These are phyloP conservation scores for Holacanthus passer DNA, from an alignment of 2,113 vertebrate species.

Conservation along the genomic window DNA sequence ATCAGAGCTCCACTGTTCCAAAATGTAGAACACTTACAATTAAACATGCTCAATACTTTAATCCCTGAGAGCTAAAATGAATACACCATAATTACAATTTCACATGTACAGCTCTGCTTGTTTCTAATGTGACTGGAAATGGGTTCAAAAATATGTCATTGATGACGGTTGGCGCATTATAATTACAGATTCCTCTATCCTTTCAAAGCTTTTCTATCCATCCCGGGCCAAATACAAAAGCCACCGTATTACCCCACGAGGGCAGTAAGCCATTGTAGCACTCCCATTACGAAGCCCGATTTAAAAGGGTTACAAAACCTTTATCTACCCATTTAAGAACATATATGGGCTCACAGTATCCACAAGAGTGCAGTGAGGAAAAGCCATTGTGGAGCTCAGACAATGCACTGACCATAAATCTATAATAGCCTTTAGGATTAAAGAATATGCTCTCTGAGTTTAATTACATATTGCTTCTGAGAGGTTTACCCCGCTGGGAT, in stretches of 20 bases:
- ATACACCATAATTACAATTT: conserved; percentile 78
- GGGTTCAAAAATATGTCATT: conserved; percentile 81
- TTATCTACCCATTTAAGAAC: conserved; percentile 86
- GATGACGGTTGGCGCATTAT: conserved; percentile 74
- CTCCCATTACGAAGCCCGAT: conserved; percentile 76
- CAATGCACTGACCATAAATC: conserved; percentile 83
- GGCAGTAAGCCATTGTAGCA: conserved; percentile 68
- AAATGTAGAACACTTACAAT: conserved; percentile 82
- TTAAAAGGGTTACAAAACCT: conserved; percentile 79
- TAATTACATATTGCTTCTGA: conserved; percentile 86
- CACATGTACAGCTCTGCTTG: conserved; percentile 58
- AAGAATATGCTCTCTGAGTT: conserved; percentile 85
- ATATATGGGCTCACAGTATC: conserved; percentile 69
- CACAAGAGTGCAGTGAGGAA: conserved; percentile 56
- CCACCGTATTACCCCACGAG: conserved; percentile 66
- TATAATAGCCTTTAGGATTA: conserved; percentile 87
- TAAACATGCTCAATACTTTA: conserved; percentile 78
- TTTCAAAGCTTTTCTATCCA: conserved; percentile 72
- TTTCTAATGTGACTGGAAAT: conserved; percentile 74
- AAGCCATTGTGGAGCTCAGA: conserved; percentile 76
- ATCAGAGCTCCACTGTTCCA: conserved; percentile 70
- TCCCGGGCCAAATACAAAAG: conserved; percentile 73
- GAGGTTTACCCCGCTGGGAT: conserved; percentile 76
- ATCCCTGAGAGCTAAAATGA: conserved; percentile 73
- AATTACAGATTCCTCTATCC: conserved; percentile 77